Percentiles rank a stretch among this genome's conserved stretches.
Evolutionary conservation across 2,113 vertebrate species (phyloP).

Genomic region (Cryptotis parvus): DNA sequence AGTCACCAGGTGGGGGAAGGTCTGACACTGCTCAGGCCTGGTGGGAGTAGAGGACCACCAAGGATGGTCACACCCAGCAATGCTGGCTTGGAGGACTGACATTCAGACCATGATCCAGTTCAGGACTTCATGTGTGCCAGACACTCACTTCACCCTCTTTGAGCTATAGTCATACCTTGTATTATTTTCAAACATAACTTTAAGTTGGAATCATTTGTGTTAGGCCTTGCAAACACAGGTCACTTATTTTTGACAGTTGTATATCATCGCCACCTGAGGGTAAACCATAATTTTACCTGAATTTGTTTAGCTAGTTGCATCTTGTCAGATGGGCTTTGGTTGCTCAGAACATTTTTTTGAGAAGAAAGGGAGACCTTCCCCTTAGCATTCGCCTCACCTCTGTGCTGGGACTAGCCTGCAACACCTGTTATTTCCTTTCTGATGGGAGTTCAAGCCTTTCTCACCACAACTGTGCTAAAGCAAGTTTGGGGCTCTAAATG

Average conservation of each 20-base stretch:
- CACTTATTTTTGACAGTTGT: not conserved
- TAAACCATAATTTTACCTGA: not conserved
- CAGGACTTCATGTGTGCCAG: not conserved
- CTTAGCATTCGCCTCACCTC: not conserved
- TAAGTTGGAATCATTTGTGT: not conserved
- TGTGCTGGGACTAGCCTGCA: not conserved
- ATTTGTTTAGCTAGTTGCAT: not conserved
- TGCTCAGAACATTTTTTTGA: not conserved
- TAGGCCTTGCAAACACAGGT: not conserved
- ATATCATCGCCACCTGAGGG: not conserved
- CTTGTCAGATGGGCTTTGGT: not conserved
- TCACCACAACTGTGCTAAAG: not conserved
- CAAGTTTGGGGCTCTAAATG: slow-evolving; percentile 39
- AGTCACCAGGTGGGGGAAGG: not conserved
- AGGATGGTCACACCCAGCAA: too few species aligned
- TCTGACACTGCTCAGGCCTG: too few species aligned
- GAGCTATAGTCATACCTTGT: not conserved
- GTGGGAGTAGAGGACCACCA: too few species aligned
- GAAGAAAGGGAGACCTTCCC: not conserved
- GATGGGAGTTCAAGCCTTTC: not conserved
- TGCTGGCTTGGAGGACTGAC: too few species aligned
- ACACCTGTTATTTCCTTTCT: slow-evolving; percentile 40
- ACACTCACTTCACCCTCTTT: not conserved
- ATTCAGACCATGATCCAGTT: too few species aligned
- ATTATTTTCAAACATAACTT: not conserved